Base-by-base conservation (phyloP, 2,797 vertebrate species). In the Geotrypetes seraphini region DNA sequence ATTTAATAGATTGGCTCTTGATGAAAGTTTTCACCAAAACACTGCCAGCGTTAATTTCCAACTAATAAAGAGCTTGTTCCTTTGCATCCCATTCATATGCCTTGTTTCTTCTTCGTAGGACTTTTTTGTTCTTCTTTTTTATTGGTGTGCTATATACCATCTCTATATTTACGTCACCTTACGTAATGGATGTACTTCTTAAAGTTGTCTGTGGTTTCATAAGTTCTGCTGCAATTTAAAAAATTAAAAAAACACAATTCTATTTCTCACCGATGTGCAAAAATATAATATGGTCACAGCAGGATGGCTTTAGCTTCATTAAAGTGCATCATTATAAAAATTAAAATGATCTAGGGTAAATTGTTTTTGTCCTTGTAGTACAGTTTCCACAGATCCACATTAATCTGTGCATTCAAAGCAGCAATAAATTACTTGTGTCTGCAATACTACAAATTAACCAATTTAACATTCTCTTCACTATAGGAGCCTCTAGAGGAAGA, bases 241-340 rank as follows among this genome's bases (percentile, higher is more conserved):
- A 18, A 25, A 18, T n/a, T n/a, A n/a, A n/a, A n/a, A 20, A 22
- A 22, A 31, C 30, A 15, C 27, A 34, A 47, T 75, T 70, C 57
- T 66, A 54, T 75, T 80, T 70, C 63, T 45, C 34, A 59, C 20
- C 58, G 63, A 71, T 69, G 64, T 42, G 70, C 41, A 56, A 72
- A 75, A 73, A 67, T 48, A 65, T 71, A 78, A 75, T 75, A 76
- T 77, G 68, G 61, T 65, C 74, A 68, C 77, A 82, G 70, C 63
- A 65, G 70, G 77, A 43, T 75, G 53, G 45, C 35, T 64, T 68
- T 57, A 68, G 63, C 69, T 73, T 81, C 70, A 78, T 82, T 75
- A 82, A 73, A 72, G 54, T 53, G 71, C 54, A 71, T 69, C 73
- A 71, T 73, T 69, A 68, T 63, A 65, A 36, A 41, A 60, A 75